Conservation (phyloP, 2,113 vertebrate species). For the Xiphophorus hellerii region DNA sequence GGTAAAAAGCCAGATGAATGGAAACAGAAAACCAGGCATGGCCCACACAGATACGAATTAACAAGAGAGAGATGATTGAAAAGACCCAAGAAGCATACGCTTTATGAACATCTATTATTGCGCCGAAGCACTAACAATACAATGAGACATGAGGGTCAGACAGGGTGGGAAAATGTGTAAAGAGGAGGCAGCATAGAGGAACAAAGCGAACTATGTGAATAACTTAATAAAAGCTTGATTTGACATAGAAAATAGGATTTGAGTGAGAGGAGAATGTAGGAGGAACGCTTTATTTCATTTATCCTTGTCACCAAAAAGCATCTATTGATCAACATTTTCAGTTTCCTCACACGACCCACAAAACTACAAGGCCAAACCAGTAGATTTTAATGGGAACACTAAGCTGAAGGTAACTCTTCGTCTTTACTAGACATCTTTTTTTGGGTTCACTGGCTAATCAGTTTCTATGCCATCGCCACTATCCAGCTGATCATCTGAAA, state of each 20-base stretch:
- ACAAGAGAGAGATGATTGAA: conserved; percentile 56
- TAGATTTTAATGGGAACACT: conserved; percentile 13
- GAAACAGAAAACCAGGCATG: conserved; percentile 39
- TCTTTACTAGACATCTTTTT: not conserved
- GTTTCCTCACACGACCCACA: not conserved
- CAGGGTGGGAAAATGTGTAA: conserved; percentile 10
- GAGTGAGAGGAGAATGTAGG: conserved; percentile 5
- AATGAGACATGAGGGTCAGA: conserved; percentile 15
- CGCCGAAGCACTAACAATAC: conserved; percentile 21
- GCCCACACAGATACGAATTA: conserved; percentile 49
- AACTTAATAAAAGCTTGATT: conserved; percentile 12
- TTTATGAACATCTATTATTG: conserved; percentile 68
- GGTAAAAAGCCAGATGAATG: conserved; percentile 36
- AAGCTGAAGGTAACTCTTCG: conserved; percentile 14
- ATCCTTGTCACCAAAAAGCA: conserved; percentile 13
- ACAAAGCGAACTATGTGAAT: conserved; percentile 11
- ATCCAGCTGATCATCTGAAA: conserved; percentile 35
- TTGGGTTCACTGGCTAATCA: conserved; percentile 30
- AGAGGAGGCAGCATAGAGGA: conserved; percentile 8
- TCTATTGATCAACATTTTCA: not conserved
- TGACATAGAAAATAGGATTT: conserved; percentile 17
- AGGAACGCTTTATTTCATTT: conserved; percentile 14
- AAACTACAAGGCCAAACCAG: not conserved
- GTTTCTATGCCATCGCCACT: conserved; percentile 32
- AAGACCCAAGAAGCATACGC: conserved; percentile 44